These are phyloP conservation scores for Lasius fuliginosus DNA, from an alignment of 2,888 invertebrate species.

Conservation along the genomic window DNA sequence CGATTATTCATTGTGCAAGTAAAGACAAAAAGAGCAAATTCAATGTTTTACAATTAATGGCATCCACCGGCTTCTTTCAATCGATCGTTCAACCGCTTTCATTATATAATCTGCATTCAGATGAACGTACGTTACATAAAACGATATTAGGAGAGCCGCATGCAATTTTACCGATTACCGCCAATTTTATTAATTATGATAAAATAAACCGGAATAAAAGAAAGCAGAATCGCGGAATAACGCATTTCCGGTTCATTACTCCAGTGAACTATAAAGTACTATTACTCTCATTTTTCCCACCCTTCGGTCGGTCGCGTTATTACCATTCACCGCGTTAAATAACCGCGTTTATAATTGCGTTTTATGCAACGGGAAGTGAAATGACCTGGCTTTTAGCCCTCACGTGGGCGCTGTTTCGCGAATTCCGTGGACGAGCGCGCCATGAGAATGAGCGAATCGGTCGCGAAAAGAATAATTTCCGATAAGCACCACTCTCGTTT, in stretches of 20 bases:
- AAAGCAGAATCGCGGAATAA: not conserved
- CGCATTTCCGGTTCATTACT: conserved; percentile 12
- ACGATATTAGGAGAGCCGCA: not conserved
- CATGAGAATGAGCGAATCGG: conserved; percentile 34
- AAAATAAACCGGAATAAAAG: not conserved
- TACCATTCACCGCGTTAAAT: conserved; percentile 78
- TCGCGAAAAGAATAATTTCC: conserved; percentile 40
- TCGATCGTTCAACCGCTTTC: conserved; percentile 35
- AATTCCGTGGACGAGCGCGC: not conserved
- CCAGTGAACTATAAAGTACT: not conserved
- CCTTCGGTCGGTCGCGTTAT: conserved; percentile 47
- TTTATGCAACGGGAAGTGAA: conserved; percentile 85
- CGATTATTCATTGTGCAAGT: not conserved
- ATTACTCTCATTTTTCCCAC: conserved; percentile 56
- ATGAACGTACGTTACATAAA: conserved; percentile 35
- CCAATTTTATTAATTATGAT: conserved; percentile 33
- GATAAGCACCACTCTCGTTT: conserved; percentile 64
- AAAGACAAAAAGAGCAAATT: not conserved
- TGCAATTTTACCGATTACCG: conserved; percentile 15
- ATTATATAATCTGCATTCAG: conserved; percentile 26
- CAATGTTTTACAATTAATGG: conserved; percentile 10
- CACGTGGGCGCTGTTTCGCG: conserved; percentile 47
- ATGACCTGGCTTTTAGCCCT: conserved; percentile 64
- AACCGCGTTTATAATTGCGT: conserved; percentile 85
- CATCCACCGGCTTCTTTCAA: conserved; percentile 28